Evolutionary conservation across 2,888 invertebrate species (phyloP), one percentile per base, ranked within the genome.

Genomic region (Arrhopalites spinosus): DNA sequence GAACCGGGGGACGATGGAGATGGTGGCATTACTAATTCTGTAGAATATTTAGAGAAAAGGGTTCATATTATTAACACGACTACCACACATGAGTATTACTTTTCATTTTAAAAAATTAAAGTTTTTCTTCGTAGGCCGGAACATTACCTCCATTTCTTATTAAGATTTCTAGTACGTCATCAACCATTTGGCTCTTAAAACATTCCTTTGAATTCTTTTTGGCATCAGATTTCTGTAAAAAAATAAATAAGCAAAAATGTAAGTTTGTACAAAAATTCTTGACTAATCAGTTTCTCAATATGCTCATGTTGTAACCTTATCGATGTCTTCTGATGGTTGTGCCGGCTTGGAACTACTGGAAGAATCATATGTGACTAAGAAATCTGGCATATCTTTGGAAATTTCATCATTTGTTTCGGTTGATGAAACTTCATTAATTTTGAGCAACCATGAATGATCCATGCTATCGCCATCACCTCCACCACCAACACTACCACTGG

Each of bases 141-240:
- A n/a, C n/a, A n/a, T 81, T 81, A 87, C 87, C 87, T 15, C 96
- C 96, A 85, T 94, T 95, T 84, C 95, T 93, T 63, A 96, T 95
- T 17, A 97, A 89, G 81, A 97, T 95, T 85, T 97, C 96, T 73
- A 97, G 87, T 0, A 97, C 95, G 86, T 97, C 96, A 84, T 95
- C 94, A 84, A 95, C 92, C 73, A 92, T 92, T 85, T 94, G 92
- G 84, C 93, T 93, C 84, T 91, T 90, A 36, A 89, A 84, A 59
- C 81, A 53, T 50, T 43, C 68, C 72, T 25, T 64, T 43, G 84
- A 84, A 30, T n/a, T 17, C 36, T 64, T 64, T 78, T 71, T 79
- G 77, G 67, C 71, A 61, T 17, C 13, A 64, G 25, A 59, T 59
- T 59, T 23, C 50, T 36, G 11, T 11, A 36, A 36, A 36, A 36